Conservation (phyloP, 2,888 invertebrate species). For the Tipula helvola region DNA sequence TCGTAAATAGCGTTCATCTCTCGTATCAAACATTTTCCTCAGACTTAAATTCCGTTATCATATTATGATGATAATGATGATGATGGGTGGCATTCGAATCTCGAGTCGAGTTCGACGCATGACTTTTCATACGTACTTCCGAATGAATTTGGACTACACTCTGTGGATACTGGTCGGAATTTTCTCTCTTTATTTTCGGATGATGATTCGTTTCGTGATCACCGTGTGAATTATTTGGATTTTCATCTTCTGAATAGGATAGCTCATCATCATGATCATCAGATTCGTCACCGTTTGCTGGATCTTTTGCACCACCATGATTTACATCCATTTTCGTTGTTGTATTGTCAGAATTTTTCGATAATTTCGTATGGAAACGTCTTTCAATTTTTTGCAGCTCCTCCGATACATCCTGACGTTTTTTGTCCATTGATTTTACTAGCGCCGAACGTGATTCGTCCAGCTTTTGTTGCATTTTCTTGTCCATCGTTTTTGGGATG, state of each 20-base stretch:
- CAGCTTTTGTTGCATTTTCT: conserved; percentile 53
- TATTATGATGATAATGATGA: background rate
- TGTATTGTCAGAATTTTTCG: conserved; percentile 6
- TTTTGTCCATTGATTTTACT: conserved; percentile 51
- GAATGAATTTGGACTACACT: background rate
- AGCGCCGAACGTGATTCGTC: conserved; percentile 48
- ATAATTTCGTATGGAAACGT: conserved; percentile 17
- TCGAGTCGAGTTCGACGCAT: background rate
- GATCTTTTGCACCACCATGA: conserved; percentile 14
- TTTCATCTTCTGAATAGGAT: background rate
- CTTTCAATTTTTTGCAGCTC: conserved; percentile 51
- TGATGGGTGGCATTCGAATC: background rate
- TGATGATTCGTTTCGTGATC: background rate
- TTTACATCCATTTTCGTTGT: conserved; percentile 19
- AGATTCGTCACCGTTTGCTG: conserved; percentile 35
- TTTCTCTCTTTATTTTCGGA: background rate
- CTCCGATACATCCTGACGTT: conserved; percentile 47
- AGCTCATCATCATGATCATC: conserved; percentile 37
- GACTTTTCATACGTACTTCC: background rate
- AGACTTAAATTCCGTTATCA: background rate
- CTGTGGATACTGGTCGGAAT: background rate
- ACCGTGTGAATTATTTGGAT: background rate
- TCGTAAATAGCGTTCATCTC: background rate
- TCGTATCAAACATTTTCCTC: background rate
- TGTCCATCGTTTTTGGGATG: conserved; percentile 66